A percentile compares a stretch with the other conserved stretches of the same genome.
phyloP scores from a whole-genome alignment of 2,797 vertebrate genomes.

The Apogon hyalosoma region DNA sequence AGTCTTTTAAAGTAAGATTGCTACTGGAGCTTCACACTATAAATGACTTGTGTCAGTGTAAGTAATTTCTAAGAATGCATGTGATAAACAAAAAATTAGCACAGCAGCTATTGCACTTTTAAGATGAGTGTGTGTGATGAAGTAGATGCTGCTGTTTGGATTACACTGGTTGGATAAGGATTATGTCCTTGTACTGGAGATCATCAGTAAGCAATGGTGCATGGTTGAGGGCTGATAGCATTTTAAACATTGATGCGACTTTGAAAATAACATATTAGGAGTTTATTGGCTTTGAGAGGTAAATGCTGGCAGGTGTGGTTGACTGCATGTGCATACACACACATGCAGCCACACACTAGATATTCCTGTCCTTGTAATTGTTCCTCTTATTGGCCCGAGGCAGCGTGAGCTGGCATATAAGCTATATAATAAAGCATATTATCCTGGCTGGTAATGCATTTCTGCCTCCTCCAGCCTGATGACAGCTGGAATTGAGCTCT shows the following conservation, averaged over 20 bases:
- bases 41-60: constrained; percentile 6
- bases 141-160: constrained; percentile 32
- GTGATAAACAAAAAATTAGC: constrained; percentile 13
- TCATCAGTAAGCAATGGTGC: constrained; percentile 71
- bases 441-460: constrained; percentile 78
- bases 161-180: constrained; percentile 36
- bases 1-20: constrained; percentile 24
- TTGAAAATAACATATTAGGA: constrained; percentile 76
- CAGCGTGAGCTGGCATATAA: constrained; percentile 78
- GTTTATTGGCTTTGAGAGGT: constrained; percentile 79
- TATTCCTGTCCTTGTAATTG: constrained; percentile 77
- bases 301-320: constrained; percentile 72
- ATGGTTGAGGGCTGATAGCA: constrained; percentile 71
- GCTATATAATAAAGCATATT: constrained; percentile 81
- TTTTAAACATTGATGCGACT: constrained; percentile 82
- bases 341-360: constrained; percentile 39
- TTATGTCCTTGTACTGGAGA: constrained; percentile 69
- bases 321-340: constrained; percentile 2
- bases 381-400: constrained; percentile 73
- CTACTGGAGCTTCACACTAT: background rate
- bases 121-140: background rate
- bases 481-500: constrained; percentile 79
- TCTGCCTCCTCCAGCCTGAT: constrained; percentile 74
- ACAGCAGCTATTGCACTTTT: background rate
- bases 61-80: constrained; percentile 8